These are phyloP conservation scores for Virgularia gustaviana DNA, from an alignment of 92 coral and sea anemone genomes.

Conservation along the genomic window DNA sequence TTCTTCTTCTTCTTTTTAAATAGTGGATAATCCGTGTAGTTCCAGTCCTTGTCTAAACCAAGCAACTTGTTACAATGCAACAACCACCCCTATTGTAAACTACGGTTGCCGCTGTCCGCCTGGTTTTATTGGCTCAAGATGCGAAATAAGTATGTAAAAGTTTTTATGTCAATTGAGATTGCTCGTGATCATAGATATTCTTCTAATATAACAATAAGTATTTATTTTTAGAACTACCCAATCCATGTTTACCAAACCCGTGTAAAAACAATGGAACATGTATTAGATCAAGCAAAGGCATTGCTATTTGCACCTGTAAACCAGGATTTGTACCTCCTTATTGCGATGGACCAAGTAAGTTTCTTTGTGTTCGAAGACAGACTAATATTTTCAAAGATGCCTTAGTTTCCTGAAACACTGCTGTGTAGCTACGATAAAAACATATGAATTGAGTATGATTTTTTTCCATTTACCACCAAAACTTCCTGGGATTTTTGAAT, in stretches of 20 bases:
- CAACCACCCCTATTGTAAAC: not conserved
- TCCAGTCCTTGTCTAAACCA: constrained; percentile 8
- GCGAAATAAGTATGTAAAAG: constrained; percentile 25
- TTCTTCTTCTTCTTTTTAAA: too few relatives aligned
- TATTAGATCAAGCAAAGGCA: constrained; percentile 16
- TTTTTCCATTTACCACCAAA: too few relatives aligned
- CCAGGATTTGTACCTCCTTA: constrained; percentile 14
- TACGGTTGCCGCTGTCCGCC: constrained; percentile 29
- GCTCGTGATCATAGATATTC: too few relatives aligned
- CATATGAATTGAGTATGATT: too few relatives aligned
- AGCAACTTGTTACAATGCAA: constrained; percentile 11
- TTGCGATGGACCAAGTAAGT: constrained; percentile 17
- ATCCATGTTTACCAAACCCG: constrained; percentile 55
- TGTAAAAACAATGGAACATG: constrained; percentile 58
- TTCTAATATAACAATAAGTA: too few relatives aligned
- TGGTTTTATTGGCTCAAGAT: constrained; percentile 28
- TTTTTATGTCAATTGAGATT: not conserved
- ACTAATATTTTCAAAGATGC: not conserved
- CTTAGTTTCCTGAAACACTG: not conserved
- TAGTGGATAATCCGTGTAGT: constrained; percentile 31
- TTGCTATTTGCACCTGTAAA: constrained; percentile 28
- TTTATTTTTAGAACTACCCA: constrained; percentile 39
- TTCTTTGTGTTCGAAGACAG: not conserved
- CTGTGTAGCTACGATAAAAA: too few relatives aligned
- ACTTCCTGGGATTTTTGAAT: too few relatives aligned